Evolutionary conservation across 1,140 invertebrate species (phyloP).

Genomic region (Spodoptera litura): DNA sequence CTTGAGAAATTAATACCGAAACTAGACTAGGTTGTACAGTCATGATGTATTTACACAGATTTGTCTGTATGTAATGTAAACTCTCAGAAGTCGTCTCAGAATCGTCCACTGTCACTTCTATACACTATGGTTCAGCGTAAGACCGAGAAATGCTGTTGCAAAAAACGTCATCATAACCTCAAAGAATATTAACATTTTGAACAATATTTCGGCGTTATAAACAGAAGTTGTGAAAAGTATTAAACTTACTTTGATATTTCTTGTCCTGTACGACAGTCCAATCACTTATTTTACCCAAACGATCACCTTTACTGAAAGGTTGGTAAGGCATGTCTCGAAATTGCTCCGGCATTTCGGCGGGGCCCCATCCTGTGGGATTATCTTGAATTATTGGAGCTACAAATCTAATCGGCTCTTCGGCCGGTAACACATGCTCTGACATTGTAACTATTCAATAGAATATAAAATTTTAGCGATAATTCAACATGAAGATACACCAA

Average conservation of each 20-base stretch:
- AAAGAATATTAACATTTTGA: conserved; percentile 41
- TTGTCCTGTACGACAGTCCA: conserved; percentile 99
- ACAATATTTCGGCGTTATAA: neutral
- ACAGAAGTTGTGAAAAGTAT: neutral
- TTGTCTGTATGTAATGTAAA: too few relatives aligned
- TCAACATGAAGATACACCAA: conserved; percentile 50
- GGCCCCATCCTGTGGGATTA: conserved; percentile 97
- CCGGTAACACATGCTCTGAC: conserved; percentile 83
- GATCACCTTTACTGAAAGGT: conserved; percentile 98
- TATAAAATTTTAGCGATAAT: conserved; percentile 32
- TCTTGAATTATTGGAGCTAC: conserved; percentile 93
- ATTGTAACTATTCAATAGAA: conserved; percentile 57
- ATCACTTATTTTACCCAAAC: conserved; percentile 98
- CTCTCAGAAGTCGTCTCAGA: neutral
- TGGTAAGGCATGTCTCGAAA: conserved; percentile 99
- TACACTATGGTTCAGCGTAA: conserved; percentile 22
- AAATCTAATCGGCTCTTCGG: conserved; percentile 86
- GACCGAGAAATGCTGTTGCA: neutral
- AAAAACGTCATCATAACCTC: conserved; percentile 61
- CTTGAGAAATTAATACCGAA: too few relatives aligned
- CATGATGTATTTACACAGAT: too few relatives aligned
- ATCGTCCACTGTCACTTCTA: neutral
- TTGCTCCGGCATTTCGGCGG: conserved; percentile 96
- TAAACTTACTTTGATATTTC: conserved; percentile 95
- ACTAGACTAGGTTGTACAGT: too few relatives aligned